Conservation (phyloP, 2,888 invertebrate species). For the Polydrusus tereticollis region DNA sequence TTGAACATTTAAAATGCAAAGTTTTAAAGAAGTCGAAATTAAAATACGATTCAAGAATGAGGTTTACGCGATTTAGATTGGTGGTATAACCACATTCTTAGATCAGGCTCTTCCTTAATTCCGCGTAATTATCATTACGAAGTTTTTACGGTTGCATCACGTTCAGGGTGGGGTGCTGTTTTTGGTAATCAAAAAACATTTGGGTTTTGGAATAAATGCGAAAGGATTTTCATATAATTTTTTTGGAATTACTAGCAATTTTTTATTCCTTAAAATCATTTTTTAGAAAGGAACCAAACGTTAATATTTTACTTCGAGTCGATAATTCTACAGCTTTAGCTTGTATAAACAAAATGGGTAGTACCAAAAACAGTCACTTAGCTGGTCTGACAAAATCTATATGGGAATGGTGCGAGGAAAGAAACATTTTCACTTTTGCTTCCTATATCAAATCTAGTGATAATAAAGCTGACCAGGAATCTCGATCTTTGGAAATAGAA, state of each 20-base stretch:
- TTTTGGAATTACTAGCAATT: constrained; percentile 23
- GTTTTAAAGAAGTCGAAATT: not conserved
- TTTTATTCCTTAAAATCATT: constrained; percentile 31
- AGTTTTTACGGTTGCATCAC: constrained; percentile 15
- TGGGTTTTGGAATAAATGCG: constrained; percentile 24
- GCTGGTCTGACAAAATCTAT: constrained; percentile 9
- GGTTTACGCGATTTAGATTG: not conserved
- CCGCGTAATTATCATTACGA: not conserved
- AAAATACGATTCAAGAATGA: not conserved
- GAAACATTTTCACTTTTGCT: constrained; percentile 22
- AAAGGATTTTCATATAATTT: constrained; percentile 20
- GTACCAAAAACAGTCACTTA: constrained; percentile 11
- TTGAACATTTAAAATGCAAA: not conserved
- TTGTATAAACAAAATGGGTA: constrained; percentile 36
- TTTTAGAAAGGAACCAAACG: constrained; percentile 16
- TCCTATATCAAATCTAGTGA: constrained; percentile 14
- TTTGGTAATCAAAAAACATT: constrained; percentile 6
- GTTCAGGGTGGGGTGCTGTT: constrained; percentile 3
- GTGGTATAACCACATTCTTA: constrained; percentile 10
- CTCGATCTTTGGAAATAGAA: constrained; percentile 8
- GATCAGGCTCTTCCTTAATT: not conserved
- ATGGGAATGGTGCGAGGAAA: constrained; percentile 33
- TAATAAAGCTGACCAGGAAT: constrained; percentile 3
- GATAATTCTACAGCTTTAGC: constrained; percentile 36
- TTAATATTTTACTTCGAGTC: constrained; percentile 30